phyloP scores from a whole-genome alignment of 2,797 vertebrate species.

The Sparidentex hasta region DNA sequence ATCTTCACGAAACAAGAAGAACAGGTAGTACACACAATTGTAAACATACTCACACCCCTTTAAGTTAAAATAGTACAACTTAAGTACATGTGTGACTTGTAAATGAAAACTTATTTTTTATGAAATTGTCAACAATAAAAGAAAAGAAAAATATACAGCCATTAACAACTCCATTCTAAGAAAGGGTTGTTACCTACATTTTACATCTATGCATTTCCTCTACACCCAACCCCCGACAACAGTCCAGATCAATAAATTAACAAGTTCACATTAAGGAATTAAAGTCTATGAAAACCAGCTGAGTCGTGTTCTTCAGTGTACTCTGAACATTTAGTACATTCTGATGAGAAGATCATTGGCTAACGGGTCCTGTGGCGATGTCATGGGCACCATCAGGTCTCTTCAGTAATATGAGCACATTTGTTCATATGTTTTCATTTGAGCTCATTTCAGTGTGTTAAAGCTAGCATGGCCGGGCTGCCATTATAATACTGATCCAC shows the following conservation, averaged over 20 bases:
- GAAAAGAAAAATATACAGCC: slow-evolving; percentile 50
- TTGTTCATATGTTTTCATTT: background rate
- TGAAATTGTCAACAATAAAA: slow-evolving; percentile 49
- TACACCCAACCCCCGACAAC: slow-evolving; percentile 32
- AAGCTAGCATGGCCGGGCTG: background rate
- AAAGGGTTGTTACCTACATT: slow-evolving; percentile 51
- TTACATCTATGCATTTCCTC: slow-evolving; percentile 59
- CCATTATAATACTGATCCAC: background rate
- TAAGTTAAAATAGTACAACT: slow-evolving; percentile 62
- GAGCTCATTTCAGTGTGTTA: background rate
- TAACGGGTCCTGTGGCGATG: slow-evolving; percentile 9
- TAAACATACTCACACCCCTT: slow-evolving; percentile 72
- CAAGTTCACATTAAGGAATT: slow-evolving; percentile 65
- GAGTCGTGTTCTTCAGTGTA: slow-evolving; percentile 51
- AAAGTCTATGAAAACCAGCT: slow-evolving; percentile 48
- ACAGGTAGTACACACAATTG: slow-evolving; percentile 58
- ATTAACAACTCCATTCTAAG: slow-evolving; percentile 58
- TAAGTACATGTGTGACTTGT: slow-evolving; percentile 55
- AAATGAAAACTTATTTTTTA: slow-evolving; percentile 52
- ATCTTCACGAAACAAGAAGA: slow-evolving; percentile 63
- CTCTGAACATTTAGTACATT: slow-evolving; percentile 38
- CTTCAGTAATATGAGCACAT: background rate
- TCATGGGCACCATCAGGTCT: slow-evolving; percentile 7
- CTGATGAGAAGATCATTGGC: slow-evolving; percentile 18
- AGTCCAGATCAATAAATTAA: slow-evolving; percentile 68